Evolutionary conservation across 1,140 invertebrate species (phyloP), one percentile per base, ranked within the genome.

Genomic region (Drosophila baimaii): DNA sequence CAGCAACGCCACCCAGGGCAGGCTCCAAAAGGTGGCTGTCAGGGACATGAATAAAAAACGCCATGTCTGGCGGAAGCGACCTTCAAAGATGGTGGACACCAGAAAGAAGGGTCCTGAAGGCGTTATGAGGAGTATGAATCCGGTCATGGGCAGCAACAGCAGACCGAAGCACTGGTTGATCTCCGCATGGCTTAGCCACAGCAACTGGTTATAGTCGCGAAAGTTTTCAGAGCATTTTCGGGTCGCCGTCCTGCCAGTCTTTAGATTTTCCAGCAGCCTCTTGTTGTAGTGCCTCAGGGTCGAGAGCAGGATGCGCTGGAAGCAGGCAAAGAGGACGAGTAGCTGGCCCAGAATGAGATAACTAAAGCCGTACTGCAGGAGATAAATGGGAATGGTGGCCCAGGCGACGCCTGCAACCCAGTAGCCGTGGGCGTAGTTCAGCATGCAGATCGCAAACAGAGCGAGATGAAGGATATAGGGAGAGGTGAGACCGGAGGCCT

Each of bases 391-490:
- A 25, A 71, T 57, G 6, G 13, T 9, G 1, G 15, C 6, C 19
- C 13, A 6, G 9, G 2, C 9, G 8, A 71, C 49, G 0, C 25
- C 49, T 1, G 68, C 25, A 23, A 19, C 19, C 49, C 49, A 70
- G 12, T 71, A 71, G 2, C 68, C 68, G 12, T 71, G 19, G n/a
- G 12, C 39, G 13, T 56, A 71, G 65, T 71, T 71, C 4, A 71
- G 2, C 39, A 71, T 46, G n/a, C 49, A 71, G 29, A 13, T 6
- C 4, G 1, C 29, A 25, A 70, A 46, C 4, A 71, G 19, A 1
- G 25, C 10, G 6, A 71, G 1, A 15, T 71, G 65, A 3, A 46
- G 23, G 6, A 23, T 19, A 5, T 70, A 71, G 6, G 33, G 8
- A 1, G 19, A 7, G 2, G 13, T 17, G 17, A 31, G 25, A 12